Evolutionary conservation across 2,888 invertebrate species (phyloP), one percentile per base, ranked within the genome.

Genomic region (Sycophila texana): DNA sequence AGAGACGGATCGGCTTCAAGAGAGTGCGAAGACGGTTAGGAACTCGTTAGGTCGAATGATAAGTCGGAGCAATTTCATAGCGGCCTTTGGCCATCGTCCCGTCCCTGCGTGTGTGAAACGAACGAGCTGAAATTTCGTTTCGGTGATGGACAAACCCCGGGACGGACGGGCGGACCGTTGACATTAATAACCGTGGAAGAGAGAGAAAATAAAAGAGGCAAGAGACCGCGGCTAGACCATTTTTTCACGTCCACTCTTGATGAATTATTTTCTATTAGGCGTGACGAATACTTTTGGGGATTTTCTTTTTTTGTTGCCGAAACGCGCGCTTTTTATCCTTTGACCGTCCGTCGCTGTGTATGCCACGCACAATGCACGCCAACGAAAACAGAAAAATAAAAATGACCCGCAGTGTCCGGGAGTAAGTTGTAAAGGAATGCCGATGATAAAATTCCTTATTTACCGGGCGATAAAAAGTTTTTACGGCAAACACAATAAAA

Each of bases 21-120:
- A 76, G 83, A 84, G 83, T 67, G 85, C 86, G 87, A 88, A 86
- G 88, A 86, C 85, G 87, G 87, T 87, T 86, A 86, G 86, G 84
- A 73, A 87, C 87, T 89, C 89, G 89, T 89, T 89, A 89, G 87
- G 83, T 83, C 84, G 87, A 87, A 89, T 89, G 89, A 89, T 89
- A 89, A 89, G 89, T 89, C 88, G 87, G 87, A 88, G 87, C 87
- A 86, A 87, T 88, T 88, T 88, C 87, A 88, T 85, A 84, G 83
- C 10, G 49, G 57, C 5, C 51, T 55, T 39, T 58, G 30, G 30
- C 18, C 22, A 30, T 66, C 16, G 26, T 30, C 39, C 30, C 39
- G 55, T 3, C 22, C 2, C 20, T 63, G 10, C n/a, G n/a, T 65
- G 63, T 47, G 65, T 77, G 70, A 74, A 76, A 74, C 53, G 70